Conservation (phyloP, 2,113 vertebrate genomes). For the Hemibagrus wyckioides region DNA sequence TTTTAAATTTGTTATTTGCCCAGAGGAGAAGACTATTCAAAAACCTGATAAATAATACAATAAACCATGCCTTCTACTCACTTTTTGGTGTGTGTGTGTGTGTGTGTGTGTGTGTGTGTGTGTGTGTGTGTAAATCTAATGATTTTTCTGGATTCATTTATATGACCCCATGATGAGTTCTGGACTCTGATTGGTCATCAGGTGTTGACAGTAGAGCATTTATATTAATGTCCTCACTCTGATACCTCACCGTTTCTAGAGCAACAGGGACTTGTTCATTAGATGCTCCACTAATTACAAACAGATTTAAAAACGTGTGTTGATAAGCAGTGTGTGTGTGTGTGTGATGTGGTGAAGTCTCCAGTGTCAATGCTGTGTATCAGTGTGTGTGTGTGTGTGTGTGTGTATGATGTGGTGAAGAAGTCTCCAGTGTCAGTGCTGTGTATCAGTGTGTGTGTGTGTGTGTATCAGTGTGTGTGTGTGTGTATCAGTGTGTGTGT, state of each 20-base stretch:
- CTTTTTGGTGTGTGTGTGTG: not conserved
- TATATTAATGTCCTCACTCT: not conserved
- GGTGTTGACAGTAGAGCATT: not conserved
- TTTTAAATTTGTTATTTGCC: too few species aligned
- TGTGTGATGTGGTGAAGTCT: not conserved
- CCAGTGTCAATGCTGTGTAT: too few species aligned
- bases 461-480: too few species aligned
- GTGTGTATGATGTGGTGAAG: too few species aligned
- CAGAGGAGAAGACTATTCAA: not conserved
- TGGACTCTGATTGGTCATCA: not conserved
- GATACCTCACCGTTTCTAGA: not conserved
- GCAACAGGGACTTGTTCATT: not conserved
- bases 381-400: not conserved
- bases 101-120: too few species aligned
- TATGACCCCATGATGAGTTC: not conserved
- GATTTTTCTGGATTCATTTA: not conserved
- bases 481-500: too few species aligned
- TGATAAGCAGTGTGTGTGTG: too few species aligned
- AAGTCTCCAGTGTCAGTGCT: too few species aligned
- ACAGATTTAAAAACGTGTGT: not conserved
- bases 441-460: too few species aligned
- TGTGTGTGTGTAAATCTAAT: too few species aligned
- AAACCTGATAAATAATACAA: not conserved
- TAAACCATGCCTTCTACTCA: not conserved
- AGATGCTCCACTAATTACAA: not conserved